Base-by-base conservation (phyloP, 1,140 invertebrate genomes). In the Drosophila bocki region DNA sequence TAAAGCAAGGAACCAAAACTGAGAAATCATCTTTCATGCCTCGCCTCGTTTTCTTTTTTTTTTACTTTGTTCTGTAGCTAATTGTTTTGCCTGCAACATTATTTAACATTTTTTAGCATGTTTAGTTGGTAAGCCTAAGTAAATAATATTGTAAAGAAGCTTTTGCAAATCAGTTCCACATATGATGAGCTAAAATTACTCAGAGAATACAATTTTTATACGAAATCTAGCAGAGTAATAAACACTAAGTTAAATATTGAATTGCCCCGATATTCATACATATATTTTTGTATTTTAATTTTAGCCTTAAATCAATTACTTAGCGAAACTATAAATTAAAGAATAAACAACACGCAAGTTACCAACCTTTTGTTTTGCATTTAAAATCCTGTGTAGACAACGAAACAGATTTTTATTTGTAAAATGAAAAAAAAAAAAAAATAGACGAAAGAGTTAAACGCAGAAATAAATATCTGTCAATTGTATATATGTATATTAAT, bases 61-160 rank as follows among this genome's bases (percentile, higher is more conserved):
- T 60, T 47, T 54, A 56, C 33, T 68, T 58, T 57, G 59, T 75
- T 67, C 39, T 48, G 37, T 71, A 58, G 50, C 51, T 19, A 62
- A 17, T 60, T 45, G 41, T 29, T 77, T 68, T 62, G 50, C 70
- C 29, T 37, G 22, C 48, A 32, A 56, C 35, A 56, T 56, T 45
- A 65, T 35, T 56, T 56, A 70, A 53, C 47, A 39, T 70, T 86
- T 86, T 88, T 88, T 84, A 87, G 59, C 85, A 64, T 87, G 84
- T 87, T 90, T 84, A 88, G 85, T 88, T 75, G 3, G 60, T 88
- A 88, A 82, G 75, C 69, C 54, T 63, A 44, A 44, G 53, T 56
- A 26, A 56, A 56, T 33, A 51, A 58, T 17, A 58, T 54, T 83
- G 80, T 75, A 75, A 59, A 78, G 69, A 76, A 45, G 45, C 54